A percentile compares a stretch with the other conserved stretches of the same genome.
phyloP scores from a whole-genome alignment of 2,797 vertebrate species.

The Acridotheres tristis region DNA sequence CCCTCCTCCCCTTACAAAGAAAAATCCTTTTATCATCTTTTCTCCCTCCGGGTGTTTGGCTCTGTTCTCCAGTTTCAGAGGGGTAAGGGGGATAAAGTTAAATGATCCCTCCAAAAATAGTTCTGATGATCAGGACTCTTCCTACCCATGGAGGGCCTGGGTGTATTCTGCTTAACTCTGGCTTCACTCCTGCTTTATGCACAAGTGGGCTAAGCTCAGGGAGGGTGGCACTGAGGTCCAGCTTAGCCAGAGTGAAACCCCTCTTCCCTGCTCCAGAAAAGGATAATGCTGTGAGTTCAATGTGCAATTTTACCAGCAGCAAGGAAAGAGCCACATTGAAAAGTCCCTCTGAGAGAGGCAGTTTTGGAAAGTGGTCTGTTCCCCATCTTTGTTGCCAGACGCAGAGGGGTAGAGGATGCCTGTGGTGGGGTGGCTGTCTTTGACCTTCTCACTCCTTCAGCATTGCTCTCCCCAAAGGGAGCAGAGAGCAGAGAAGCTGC shows the following conservation, averaged over 20 bases:
- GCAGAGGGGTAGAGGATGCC: not conserved
- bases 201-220: not conserved
- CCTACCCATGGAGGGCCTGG: not conserved
- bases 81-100: not conserved
- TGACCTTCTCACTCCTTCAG: not conserved
- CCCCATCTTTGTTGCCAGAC: not conserved
- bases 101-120: conserved; percentile 40
- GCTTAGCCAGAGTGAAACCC: not conserved
- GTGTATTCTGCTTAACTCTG: not conserved
- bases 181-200: not conserved
- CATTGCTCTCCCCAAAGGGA: not conserved
- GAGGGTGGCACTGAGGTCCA: not conserved
- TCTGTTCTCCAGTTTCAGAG: not conserved
- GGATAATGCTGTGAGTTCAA: not conserved
- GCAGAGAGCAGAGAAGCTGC: not conserved
- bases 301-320: not conserved
- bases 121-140: not conserved
- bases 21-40: conserved; percentile 59
- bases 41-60: conserved; percentile 37
- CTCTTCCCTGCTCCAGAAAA: not conserved
- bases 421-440: not conserved
- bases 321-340: not conserved
- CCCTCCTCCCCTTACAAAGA: not conserved
- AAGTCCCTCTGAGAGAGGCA: not conserved
- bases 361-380: not conserved